Conservation (phyloP, 2,113 vertebrate genomes). For the Pantherophis guttatus region DNA sequence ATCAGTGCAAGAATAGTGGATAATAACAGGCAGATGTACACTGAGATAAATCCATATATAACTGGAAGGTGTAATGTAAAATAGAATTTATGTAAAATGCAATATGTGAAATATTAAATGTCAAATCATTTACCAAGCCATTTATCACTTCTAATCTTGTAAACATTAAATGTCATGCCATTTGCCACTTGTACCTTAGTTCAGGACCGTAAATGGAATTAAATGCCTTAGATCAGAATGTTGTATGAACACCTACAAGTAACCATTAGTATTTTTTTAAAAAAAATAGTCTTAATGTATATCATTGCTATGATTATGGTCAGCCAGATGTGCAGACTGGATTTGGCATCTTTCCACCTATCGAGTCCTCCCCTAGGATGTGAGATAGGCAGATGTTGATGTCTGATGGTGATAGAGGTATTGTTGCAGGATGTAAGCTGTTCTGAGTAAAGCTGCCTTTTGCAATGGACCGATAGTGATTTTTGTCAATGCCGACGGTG, state of each 20-base stretch:
- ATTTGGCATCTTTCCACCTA: background rate
- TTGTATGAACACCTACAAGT: background rate
- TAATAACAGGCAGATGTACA: background rate
- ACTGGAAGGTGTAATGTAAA: background rate
- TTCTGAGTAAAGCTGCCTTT: background rate
- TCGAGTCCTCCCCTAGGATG: background rate
- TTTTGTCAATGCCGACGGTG: background rate
- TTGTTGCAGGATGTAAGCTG: background rate
- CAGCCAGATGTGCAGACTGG: background rate
- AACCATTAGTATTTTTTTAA: background rate
- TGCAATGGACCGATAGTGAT: background rate
- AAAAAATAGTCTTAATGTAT: background rate
- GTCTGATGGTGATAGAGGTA: background rate
- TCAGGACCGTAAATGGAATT: background rate
- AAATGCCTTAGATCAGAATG: background rate
- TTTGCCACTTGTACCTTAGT: slow-evolving; percentile 19
- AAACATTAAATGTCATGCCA: slow-evolving; percentile 12
- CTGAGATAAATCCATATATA: background rate
- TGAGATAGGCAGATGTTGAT: background rate
- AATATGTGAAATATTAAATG: slow-evolving; percentile 30
- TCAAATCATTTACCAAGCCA: slow-evolving; percentile 9
- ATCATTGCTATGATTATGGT: background rate
- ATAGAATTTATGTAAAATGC: slow-evolving; percentile 4
- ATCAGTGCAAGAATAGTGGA: background rate
- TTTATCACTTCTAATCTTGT: slow-evolving; percentile 21